phyloP scores from a whole-genome alignment of 2,797 vertebrate species.

The Neosilurus mollespiculum region DNA sequence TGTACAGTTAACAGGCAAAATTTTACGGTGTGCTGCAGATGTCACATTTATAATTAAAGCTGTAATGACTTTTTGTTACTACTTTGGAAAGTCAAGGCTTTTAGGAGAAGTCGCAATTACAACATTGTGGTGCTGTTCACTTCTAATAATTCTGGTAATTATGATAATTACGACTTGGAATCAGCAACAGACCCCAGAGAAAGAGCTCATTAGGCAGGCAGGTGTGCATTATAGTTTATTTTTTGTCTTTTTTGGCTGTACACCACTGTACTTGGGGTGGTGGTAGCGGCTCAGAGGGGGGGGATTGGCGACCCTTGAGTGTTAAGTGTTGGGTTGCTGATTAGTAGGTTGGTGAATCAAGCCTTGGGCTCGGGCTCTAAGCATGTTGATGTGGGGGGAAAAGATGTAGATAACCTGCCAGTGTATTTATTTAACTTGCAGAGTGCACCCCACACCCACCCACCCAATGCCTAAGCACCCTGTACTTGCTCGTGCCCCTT shows the following conservation, averaged over 20 bases:
- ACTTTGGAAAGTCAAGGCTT: neutral
- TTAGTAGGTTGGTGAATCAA: too few relatives aligned
- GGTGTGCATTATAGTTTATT: neutral
- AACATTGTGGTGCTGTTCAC: neutral
- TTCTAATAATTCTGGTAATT: neutral
- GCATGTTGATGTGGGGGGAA: too few relatives aligned
- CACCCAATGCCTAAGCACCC: slow-evolving; percentile 9
- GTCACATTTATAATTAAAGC: neutral
- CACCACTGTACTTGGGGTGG: neutral
- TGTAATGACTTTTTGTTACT: neutral
- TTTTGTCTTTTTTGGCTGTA: neutral
- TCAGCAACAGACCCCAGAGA: neutral
- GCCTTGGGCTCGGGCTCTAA: too few relatives aligned
- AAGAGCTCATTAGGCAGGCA: neutral
- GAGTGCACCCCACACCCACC: neutral
- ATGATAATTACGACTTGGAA: neutral
- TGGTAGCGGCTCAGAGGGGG: too few relatives aligned
- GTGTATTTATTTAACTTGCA: neutral
- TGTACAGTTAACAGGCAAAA: neutral
- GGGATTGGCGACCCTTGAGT: too few relatives aligned
- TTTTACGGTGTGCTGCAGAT: neutral
- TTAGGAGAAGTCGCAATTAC: neutral
- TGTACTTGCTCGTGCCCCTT: slow-evolving; percentile 17
- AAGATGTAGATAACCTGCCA: too few relatives aligned
- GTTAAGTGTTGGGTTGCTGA: too few relatives aligned